A percentile compares a stretch with the other conserved stretches of the same genome.
These are phyloP conservation scores for Martes martes DNA, from an alignment of 2,113 vertebrate species.

Conservation along the genomic window DNA sequence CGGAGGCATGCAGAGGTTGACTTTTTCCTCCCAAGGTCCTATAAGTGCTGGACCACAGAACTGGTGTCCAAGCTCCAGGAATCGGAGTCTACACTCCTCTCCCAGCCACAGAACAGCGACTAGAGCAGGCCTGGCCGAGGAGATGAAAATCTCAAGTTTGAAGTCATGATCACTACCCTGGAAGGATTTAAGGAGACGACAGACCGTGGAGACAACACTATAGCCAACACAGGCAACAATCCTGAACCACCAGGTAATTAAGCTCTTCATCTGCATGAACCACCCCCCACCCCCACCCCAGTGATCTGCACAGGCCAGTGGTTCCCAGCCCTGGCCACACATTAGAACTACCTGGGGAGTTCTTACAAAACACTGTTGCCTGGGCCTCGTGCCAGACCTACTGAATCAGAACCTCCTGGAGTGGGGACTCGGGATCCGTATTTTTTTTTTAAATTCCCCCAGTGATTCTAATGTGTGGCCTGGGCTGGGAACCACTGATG, in stretches of 20 bases:
- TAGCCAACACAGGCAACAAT: not conserved
- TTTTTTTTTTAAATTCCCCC: not conserved
- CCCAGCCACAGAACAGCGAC: not conserved
- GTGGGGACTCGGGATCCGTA: not conserved
- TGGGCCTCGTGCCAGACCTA: not conserved
- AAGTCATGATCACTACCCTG: not conserved
- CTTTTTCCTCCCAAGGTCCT: not conserved
- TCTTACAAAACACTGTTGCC: not conserved
- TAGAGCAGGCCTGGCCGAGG: not conserved
- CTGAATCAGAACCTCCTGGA: not conserved
- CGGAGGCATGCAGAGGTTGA: not conserved
- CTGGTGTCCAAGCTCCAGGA: not conserved
- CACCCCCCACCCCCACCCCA: not conserved
- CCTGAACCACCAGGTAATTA: not conserved
- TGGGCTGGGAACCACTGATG: not conserved
- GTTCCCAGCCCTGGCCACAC: not conserved
- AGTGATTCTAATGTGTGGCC: not conserved
- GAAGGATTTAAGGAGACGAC: not conserved
- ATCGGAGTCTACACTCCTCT: accelerated
- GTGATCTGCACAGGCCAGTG: not conserved
- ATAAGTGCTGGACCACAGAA: not conserved
- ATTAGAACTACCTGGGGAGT: not conserved
- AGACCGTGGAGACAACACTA: not conserved
- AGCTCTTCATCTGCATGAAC: not conserved
- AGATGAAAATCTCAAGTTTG: not conserved